Evolutionary conservation across 2,113 vertebrate species (phyloP), one percentile per base, ranked within the genome.

Genomic region (Semicossyphus pulcher): DNA sequence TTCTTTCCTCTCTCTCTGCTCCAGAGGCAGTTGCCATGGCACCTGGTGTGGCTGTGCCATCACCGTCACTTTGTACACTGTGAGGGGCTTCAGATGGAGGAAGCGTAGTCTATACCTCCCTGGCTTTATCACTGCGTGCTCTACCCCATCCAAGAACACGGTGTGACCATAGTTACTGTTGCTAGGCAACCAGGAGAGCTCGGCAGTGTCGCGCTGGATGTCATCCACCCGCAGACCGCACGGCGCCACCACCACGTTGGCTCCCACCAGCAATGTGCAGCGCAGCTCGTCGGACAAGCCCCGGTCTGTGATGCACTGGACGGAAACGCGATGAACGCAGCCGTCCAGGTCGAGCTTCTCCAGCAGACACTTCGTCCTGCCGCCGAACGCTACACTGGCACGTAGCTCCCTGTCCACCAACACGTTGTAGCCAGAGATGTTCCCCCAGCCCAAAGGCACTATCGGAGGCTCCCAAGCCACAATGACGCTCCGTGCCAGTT

Each of bases 21-120:
- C 98, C 89, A 99, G 89, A 0, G 97, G 97, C 76, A 99, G 96
- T 83, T 99, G 97, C 97, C 98, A 99, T 72, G 98, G 98, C 93
- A 97, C 94, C 92, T 98, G 97, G 89, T 99, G 97, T 9, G 97
- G 98, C 75, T 94, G 94, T 15, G 98, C 97, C 86, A 95, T 83
- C 61, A 97, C 96, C 39, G 93, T 95, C 80, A 99, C 96, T 85
- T 96, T 97, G 90, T 97, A 98, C 70, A 95, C 95, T 45, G 92
- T 94, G 62, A 95, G 93, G 57, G 98, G 96, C 88, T 95, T 95
- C 87, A 99, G 94, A 93, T 96, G 95, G 75, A 91, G 88, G 84
- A 99, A 95, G 64, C 94, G 95, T 59, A 96, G 96, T 86, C 94
- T 94, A 78, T 97, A 97, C 70, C 94, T 87, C 29, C 96, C 95